Evolutionary conservation across 1,140 invertebrate species (phyloP).

Genomic region (Leptopilina clavipes): DNA sequence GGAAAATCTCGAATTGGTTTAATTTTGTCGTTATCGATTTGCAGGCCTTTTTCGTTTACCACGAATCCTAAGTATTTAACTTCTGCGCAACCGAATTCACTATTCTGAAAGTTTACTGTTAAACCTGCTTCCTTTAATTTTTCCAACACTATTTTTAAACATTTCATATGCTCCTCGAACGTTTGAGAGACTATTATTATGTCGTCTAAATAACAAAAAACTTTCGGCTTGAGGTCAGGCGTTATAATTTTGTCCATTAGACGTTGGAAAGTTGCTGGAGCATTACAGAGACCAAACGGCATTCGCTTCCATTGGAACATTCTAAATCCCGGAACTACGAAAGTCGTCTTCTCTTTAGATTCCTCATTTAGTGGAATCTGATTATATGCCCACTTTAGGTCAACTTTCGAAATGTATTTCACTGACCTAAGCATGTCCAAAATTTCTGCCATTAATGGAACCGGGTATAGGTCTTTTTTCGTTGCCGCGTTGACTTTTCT

Average conservation of each 20-base stretch:
- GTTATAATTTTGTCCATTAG: constrained; percentile 2
- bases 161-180: constrained; percentile 47
- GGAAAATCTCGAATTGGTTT: constrained; percentile 55
- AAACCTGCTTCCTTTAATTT: constrained; percentile 41
- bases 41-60: constrained; percentile 49
- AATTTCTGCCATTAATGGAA: not conserved
- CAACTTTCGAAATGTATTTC: not conserved
- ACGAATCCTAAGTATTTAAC: constrained; percentile 59
- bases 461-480: not conserved
- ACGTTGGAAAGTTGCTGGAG: not conserved
- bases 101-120: constrained; percentile 46
- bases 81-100: constrained; percentile 47
- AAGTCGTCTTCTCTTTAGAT: constrained; percentile 31
- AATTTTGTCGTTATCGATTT: constrained; percentile 56
- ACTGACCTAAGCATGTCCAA: not conserved
- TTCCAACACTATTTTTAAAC: constrained; percentile 45
- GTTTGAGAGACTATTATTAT: constrained; percentile 36
- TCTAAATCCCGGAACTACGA: constrained; percentile 14
- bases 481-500: not conserved
- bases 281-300: not conserved
- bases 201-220: constrained; percentile 38
- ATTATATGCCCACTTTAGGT: not conserved
- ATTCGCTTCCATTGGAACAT: constrained; percentile 10
- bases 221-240: not conserved
- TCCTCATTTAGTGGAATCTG: not conserved